Evolutionary conservation across 2,797 vertebrate genomes (phyloP).

Genomic region (Menidia menidia): DNA sequence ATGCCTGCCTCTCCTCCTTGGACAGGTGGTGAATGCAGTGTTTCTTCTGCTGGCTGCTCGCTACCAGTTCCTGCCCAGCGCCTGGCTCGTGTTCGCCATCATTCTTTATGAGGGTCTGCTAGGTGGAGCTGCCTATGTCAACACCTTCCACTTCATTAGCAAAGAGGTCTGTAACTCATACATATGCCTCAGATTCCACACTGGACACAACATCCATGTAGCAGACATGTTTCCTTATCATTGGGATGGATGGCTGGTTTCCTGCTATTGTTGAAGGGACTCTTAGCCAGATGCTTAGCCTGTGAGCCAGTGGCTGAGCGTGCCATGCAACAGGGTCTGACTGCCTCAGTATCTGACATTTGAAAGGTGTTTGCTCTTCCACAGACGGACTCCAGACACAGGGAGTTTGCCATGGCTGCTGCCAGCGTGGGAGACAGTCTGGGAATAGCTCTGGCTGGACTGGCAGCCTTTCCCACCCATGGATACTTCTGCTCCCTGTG

Average conservation of each 20-base stretch:
- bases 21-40: constrained; percentile 83
- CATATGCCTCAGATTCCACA: no score
- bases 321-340: not conserved
- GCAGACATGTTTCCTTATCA: no score
- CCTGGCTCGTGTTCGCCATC: constrained; percentile 82
- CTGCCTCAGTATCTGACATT: not conserved
- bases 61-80: constrained; percentile 82
- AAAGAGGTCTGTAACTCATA: constrained; percentile 78
- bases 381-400: constrained; percentile 78
- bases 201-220: no score
- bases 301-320: no score
- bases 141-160: constrained; percentile 90
- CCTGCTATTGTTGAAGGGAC: no score
- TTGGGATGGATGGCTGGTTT: no score
- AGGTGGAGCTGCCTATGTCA: constrained; percentile 90
- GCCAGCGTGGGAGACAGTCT: constrained; percentile 87
- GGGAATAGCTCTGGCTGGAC: constrained; percentile 88
- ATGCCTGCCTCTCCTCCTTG: not conserved
- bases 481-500: constrained; percentile 86
- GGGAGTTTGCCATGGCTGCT: constrained; percentile 89
- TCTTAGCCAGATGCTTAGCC: no score
- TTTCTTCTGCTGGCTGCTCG: constrained; percentile 80
- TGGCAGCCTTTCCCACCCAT: constrained; percentile 82
- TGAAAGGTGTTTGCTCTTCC: constrained; percentile 1
- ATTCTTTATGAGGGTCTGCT: constrained; percentile 89